Base-by-base conservation (phyloP, 2,888 invertebrate species). In the Blomia tropicalis region DNA sequence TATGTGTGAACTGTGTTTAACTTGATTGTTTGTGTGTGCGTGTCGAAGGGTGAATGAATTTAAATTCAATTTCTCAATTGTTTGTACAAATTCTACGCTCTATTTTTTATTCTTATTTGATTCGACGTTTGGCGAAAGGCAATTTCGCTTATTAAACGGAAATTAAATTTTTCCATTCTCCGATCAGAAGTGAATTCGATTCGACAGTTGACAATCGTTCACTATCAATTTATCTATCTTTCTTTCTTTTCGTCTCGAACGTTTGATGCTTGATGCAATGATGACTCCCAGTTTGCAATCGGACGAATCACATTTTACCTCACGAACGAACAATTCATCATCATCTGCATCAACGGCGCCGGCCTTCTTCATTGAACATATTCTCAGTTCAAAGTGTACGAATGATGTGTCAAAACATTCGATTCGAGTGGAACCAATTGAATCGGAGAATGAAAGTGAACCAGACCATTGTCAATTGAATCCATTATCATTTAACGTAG, bases 71-170 rank as follows among this genome's bases (percentile, higher is more conserved):
- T n/a, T 47, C 27, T 11, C 23, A 47, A 47, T 47, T 47, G 51
- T 47, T 47, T 47, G n/a, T 47, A n/a, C 51, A 47, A 47, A 47
- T 47, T 11, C 7, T 27, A 41, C 41, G n/a, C n/a, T n/a, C n/a
- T n/a, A n/a, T n/a, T n/a, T n/a, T n/a, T n/a, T n/a, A n/a, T n/a
- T n/a, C n/a, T n/a, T n/a, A n/a, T n/a, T n/a, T n/a, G n/a, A n/a
- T n/a, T n/a, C n/a, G n/a, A n/a, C n/a, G 36, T 17, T 36, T 36
- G 36, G 36, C 17, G 36, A 7, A n/a, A 36, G 51, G 51, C 51
- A 47, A 47, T 47, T 47, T 47, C 51, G 51, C 51, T 47, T 47
- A 47, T 47, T 47, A 47, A 47, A 47, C 51, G 51, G 51, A 47
- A 47, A 47, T 47, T 47, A 47, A 47, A 47, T 47, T 47, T 27